These are phyloP conservation scores for Bombus polaris DNA, from an alignment of 1,140 invertebrate genomes.

Conservation along the genomic window DNA sequence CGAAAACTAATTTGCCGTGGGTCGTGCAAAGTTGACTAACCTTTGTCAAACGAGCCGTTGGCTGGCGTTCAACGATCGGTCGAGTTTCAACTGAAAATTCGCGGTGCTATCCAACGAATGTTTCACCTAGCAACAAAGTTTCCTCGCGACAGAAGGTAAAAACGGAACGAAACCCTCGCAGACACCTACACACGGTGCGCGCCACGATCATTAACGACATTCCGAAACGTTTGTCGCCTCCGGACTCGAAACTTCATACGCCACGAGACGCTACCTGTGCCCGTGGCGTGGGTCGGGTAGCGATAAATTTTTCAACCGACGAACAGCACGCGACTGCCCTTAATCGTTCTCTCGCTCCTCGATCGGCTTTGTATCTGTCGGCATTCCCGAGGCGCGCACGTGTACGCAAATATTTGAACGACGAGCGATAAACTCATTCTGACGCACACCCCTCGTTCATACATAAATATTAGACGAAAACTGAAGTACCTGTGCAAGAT, in stretches of 20 bases:
- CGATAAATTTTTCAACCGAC: conserved; percentile 15
- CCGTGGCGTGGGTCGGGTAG: neutral
- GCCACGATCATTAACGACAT: conserved; percentile 47
- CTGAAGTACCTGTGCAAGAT: too few relatives aligned
- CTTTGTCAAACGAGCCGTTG: too few relatives aligned
- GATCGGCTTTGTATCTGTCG: neutral
- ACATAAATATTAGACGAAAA: too few relatives aligned
- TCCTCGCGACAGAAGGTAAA: neutral
- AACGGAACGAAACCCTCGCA: neutral
- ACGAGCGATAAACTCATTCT: too few relatives aligned
- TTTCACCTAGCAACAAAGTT: conserved; percentile 10
- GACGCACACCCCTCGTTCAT: too few relatives aligned
- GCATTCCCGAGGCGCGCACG: too few relatives aligned
- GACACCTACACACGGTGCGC: conserved; percentile 9
- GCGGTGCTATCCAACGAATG: too few relatives aligned
- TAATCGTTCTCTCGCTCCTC: neutral
- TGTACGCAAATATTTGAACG: conserved; percentile 19
- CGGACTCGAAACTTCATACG: neutral
- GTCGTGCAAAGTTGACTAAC: too few relatives aligned
- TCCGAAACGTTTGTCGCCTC: conserved; percentile 38
- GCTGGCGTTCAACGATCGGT: too few relatives aligned
- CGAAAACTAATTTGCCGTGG: too few relatives aligned
- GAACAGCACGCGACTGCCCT: neutral
- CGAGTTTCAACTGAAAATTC: neutral
- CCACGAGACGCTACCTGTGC: neutral